phyloP scores from a whole-genome alignment of 2,113 vertebrate species.

The Varanus komodoensis region DNA sequence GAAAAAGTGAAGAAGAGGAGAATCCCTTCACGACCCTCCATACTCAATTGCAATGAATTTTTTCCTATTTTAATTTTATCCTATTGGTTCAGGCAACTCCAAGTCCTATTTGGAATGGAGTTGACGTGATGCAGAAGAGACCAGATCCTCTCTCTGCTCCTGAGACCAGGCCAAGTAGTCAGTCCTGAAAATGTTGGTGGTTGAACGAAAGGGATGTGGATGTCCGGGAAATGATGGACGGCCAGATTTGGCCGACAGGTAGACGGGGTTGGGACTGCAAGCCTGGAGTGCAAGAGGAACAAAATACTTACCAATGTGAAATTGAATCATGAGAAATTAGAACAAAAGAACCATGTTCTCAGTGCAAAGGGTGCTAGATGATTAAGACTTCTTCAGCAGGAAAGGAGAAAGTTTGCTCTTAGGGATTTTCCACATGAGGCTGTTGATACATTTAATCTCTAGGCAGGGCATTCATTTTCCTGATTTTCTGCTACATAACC shows the following conservation, averaged over 20 bases:
- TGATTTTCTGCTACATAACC: too few species aligned
- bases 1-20: constrained; percentile 92
- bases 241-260: too few species aligned
- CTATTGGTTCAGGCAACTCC: background rate
- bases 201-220: too few species aligned
- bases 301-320: background rate
- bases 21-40: constrained; percentile 73
- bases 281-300: too few species aligned
- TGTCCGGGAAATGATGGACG: too few species aligned
- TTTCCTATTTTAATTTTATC: too few species aligned
- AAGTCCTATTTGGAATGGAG: background rate
- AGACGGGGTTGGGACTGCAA: too few species aligned
- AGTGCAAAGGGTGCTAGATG: too few species aligned
- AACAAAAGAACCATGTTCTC: background rate
- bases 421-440: too few species aligned
- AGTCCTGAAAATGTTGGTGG: too few species aligned
- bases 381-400: background rate
- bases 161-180: background rate
- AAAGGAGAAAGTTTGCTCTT: background rate
- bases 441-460: too few species aligned
- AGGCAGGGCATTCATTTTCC: too few species aligned
- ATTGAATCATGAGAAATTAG: background rate
- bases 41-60: background rate
- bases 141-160: background rate
- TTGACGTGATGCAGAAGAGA: background rate